These are phyloP conservation scores for Coleophora deauratella DNA, from an alignment of 2,888 invertebrate species.

Conservation along the genomic window DNA sequence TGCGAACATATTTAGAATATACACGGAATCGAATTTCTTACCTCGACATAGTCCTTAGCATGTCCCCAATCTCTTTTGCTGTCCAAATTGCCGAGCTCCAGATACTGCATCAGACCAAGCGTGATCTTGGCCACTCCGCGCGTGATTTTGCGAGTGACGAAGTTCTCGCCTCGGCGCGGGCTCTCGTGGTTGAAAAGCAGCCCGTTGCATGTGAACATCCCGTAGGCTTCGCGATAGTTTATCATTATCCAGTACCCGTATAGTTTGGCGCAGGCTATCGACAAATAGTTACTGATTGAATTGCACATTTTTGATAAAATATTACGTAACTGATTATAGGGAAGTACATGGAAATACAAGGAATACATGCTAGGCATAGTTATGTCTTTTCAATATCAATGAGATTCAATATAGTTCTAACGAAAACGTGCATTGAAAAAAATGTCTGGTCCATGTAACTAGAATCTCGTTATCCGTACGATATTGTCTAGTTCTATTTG, in stretches of 20 bases:
- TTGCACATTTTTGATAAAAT: too few species aligned
- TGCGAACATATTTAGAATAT: too few species aligned
- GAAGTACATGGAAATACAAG: too few species aligned
- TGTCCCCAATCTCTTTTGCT: slow-evolving; percentile 99
- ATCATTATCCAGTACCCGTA: slow-evolving; percentile 97
- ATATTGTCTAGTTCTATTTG: too few species aligned
- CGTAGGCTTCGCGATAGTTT: slow-evolving; percentile 96
- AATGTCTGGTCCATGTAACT: too few species aligned
- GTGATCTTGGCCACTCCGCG: slow-evolving; percentile 97
- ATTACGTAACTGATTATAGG: not conserved
- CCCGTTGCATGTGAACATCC: slow-evolving; percentile 96
- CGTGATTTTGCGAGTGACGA: slow-evolving; percentile 98
- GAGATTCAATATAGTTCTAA: too few species aligned
- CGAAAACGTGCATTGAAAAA: too few species aligned
- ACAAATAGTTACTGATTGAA: not conserved
- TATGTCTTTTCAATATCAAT: too few species aligned
- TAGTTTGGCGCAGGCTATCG: slow-evolving; percentile 92
- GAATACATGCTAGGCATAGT: too few species aligned
- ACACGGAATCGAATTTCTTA: too few species aligned
- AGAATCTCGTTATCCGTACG: too few species aligned
- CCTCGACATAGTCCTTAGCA: slow-evolving; percentile 96
- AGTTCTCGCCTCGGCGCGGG: slow-evolving; percentile 96
- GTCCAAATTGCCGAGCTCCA: slow-evolving; percentile 96
- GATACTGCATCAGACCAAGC: slow-evolving; percentile 85
- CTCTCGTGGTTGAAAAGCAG: slow-evolving; percentile 98